These are phyloP conservation scores for Drosophila ambigua DNA, from an alignment of 1,140 invertebrate species.

Conservation along the genomic window DNA sequence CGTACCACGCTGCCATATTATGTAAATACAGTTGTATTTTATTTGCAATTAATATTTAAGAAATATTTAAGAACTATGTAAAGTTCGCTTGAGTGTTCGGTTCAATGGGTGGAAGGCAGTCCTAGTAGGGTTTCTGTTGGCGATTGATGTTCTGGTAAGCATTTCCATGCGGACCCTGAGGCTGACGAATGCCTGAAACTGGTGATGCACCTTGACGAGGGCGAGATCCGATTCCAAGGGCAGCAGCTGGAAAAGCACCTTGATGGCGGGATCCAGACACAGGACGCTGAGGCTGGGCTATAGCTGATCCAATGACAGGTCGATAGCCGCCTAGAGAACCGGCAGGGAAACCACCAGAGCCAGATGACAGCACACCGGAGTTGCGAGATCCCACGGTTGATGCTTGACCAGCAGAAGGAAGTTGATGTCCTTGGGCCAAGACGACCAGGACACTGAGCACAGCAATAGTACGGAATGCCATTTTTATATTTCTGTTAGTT, in stretches of 20 bases:
- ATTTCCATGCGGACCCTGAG: constrained; percentile 2
- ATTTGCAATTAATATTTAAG: too few relatives aligned
- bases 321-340: background rate
- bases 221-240: background rate
- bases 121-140: constrained; percentile 24
- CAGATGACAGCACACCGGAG: constrained; percentile 16
- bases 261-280: background rate
- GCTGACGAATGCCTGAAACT: too few relatives aligned
- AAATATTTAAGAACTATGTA: too few relatives aligned
- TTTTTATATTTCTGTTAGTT: background rate
- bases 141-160: constrained; percentile 10
- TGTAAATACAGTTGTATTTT: too few relatives aligned
- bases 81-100: too few relatives aligned
- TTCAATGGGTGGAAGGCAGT: too few relatives aligned
- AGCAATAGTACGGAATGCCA: constrained; percentile 19
- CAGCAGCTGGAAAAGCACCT: constrained; percentile 13
- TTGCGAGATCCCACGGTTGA: constrained; percentile 5
- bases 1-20: too few relatives aligned
- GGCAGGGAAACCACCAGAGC: background rate
- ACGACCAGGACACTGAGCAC: constrained; percentile 25
- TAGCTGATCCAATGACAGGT: background rate
- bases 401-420: constrained; percentile 18
- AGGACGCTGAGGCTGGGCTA: constrained; percentile 11
- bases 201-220: too few relatives aligned
- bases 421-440: constrained; percentile 24